Evolutionary conservation across 2,888 invertebrate genomes (phyloP), one percentile per base, ranked within the genome.

Genomic region (Pardosa pseudoannulata): DNA sequence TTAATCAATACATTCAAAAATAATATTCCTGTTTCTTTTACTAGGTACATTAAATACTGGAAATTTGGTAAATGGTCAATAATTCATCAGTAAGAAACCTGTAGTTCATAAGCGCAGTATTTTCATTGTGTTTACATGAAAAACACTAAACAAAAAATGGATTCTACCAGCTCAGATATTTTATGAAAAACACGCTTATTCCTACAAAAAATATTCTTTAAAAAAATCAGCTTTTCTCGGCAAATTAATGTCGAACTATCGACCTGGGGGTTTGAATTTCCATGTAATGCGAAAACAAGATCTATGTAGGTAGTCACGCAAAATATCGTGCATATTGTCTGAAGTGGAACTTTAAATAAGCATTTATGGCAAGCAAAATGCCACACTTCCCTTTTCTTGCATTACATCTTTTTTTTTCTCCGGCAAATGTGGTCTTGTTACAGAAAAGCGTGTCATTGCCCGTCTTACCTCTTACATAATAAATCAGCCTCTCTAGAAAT

Each of bases 311-410:
- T 56, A 16, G 79, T 79, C 79, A 79, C 79, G 79, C 71, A 79
- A 70, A 65, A 7, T 79, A 36, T 39, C 79, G 79, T 79, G 79
- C 62, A 31, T 31, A 39, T 71, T 62, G 36, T 28, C 29, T 23
- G 41, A n/a, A 28, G 29, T n/a, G 32, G 41, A 64, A 64, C 64
- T 79, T 71, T 70, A 56, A 79, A 46, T 39, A 79, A 70, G 79
- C 71, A 79, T 79, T 79, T 79, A 71, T 29, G 76, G 29, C 36
- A 41, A 79, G 71, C 32, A 71, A 79, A 79, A 29, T 41, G n/a
- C 31, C 27, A 39, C n/a, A 31, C 27, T 65, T 75, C 39, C 19
- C 31, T 13, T 56, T 56, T 72, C 23, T 72, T 28, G 9, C 23
- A 11, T 41, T 75, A 16, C n/a, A 36, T 29, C 28, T 19, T 32